phyloP scores from a whole-genome alignment of 2,888 invertebrate genomes.

The Chymomyza amoena region DNA sequence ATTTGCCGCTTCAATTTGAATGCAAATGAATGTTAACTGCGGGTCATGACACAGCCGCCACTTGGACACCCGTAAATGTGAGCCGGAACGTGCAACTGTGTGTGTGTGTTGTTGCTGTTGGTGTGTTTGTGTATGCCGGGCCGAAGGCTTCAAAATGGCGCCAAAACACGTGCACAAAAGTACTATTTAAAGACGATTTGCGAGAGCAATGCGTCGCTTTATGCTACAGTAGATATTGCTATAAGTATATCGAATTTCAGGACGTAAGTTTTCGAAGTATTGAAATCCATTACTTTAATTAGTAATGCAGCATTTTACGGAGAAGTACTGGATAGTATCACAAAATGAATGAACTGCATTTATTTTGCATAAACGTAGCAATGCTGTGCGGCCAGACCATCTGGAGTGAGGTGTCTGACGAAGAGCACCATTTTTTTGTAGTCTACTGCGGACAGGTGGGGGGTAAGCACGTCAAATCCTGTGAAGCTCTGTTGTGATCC shows the following conservation, averaged over 20 bases:
- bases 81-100: conserved; percentile 4
- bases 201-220: neutral
- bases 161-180: neutral
- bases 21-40: conserved; percentile 57
- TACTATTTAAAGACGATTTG: neutral
- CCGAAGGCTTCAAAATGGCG: neutral
- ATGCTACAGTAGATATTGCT: neutral
- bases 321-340: no score
- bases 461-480: no score
- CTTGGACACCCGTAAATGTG: conserved; percentile 12
- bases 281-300: no score
- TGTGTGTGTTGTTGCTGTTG: no score
- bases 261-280: neutral
- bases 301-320: no score
- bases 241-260: neutral
- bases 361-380: no score
- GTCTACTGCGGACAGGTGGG: no score
- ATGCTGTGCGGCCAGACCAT: no score
- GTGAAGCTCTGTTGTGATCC: no score
- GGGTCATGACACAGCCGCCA: conserved; percentile 11
- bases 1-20: conserved; percentile 47
- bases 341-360: no score
- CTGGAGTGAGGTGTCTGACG: no score
- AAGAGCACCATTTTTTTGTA: no score
- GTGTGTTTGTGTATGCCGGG: conserved; percentile 4